Conservation (phyloP, 2,113 vertebrate species). For the Pelmatolapia mariae region DNA sequence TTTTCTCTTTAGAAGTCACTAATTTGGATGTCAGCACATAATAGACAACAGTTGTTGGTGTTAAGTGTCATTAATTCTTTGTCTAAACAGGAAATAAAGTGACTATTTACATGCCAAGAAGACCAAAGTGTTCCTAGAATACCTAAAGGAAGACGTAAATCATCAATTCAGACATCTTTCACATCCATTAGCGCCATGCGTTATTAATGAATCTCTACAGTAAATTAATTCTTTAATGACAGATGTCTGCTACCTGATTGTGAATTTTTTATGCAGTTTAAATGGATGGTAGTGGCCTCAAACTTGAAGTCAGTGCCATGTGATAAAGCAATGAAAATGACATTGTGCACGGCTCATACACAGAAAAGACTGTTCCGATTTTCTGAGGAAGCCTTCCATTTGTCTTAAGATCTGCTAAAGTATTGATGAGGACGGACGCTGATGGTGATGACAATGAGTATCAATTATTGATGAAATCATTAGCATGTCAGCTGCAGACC, state of each 20-base stretch:
- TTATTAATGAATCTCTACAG: constrained; percentile 11
- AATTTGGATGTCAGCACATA: neutral
- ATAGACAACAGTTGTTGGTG: neutral
- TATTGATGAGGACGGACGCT: constrained; percentile 38
- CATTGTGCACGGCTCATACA: neutral
- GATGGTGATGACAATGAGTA: constrained; percentile 16
- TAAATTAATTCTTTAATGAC: neutral
- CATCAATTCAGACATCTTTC: neutral
- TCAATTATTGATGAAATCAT: constrained; percentile 49
- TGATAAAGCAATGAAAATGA: neutral
- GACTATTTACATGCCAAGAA: neutral
- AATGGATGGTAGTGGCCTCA: neutral
- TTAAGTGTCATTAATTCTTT: neutral
- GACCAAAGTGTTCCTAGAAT: neutral
- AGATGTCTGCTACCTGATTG: neutral
- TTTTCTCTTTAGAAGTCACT: neutral
- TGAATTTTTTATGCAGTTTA: neutral
- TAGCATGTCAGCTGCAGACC: constrained; percentile 26
- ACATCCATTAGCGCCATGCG: neutral
- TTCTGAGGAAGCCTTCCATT: constrained; percentile 1
- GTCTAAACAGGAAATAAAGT: neutral
- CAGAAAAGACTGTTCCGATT: neutral
- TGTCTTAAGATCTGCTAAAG: constrained; percentile 13
- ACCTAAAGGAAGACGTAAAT: neutral
- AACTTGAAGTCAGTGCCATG: neutral